phyloP scores from a whole-genome alignment of 2,797 vertebrate species.

The Helicolenus hilgendorfi region DNA sequence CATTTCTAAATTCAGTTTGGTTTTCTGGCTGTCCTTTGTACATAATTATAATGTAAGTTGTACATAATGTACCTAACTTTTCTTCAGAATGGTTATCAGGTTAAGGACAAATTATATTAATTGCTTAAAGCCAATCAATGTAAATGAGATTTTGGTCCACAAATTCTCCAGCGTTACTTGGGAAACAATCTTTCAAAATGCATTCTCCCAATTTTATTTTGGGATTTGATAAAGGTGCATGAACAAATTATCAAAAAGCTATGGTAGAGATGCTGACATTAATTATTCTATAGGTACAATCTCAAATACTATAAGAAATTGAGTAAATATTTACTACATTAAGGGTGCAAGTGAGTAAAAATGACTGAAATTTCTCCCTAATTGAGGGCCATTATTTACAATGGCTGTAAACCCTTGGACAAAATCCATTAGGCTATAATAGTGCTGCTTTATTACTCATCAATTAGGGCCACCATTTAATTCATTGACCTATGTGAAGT shows the following conservation, averaged over 20 bases:
- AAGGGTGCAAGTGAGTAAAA: neutral
- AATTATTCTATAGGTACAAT: no score
- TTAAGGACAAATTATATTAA: neutral
- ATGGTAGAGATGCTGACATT: no score
- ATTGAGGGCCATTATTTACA: neutral
- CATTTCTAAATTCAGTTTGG: neutral
- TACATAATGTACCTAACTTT: neutral
- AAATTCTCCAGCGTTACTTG: fast-evolving
- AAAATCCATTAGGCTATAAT: neutral
- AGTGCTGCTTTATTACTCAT: neutral
- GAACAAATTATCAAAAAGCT: neutral
- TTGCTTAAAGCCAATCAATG: neutral
- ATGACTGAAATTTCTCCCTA: no score
- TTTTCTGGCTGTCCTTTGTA: slow-evolving; percentile 31
- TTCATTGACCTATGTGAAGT: fast-evolving
- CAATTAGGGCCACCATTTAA: neutral
- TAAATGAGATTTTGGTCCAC: fast-evolving
- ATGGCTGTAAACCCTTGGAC: neutral
- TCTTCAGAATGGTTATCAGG: fast-evolving
- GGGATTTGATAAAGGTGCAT: no score
- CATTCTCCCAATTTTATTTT: neutral
- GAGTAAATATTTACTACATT: neutral
- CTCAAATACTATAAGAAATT: neutral
- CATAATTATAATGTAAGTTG: neutral
- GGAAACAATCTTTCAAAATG: neutral